These are phyloP conservation scores for Coelogynopora nodosa DNA, from an alignment of 2,888 invertebrate species.

Conservation along the genomic window DNA sequence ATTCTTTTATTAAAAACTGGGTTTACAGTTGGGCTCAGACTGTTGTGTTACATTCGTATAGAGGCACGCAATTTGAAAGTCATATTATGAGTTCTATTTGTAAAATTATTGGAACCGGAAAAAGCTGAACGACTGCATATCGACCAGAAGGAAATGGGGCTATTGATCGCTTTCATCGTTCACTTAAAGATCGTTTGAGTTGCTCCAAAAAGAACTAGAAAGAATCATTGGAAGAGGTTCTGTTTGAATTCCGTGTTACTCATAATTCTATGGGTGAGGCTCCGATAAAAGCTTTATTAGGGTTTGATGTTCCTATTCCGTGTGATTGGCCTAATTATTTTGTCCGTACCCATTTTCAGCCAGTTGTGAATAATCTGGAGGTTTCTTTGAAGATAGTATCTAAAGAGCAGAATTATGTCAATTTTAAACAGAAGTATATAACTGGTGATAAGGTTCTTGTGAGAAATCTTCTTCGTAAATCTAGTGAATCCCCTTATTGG, in stretches of 20 bases:
- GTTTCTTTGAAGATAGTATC: neutral
- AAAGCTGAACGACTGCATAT: neutral
- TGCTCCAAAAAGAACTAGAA: neutral
- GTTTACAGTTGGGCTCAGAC: neutral
- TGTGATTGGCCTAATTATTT: neutral
- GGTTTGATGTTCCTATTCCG: neutral
- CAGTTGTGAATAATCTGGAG: neutral
- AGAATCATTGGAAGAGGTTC: neutral
- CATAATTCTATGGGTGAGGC: neutral
- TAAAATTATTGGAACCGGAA: neutral
- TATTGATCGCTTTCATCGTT: neutral
- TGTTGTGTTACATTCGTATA: neutral
- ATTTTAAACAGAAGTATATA: neutral
- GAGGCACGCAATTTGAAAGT: neutral
- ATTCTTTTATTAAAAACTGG: neutral
- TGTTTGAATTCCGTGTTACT: neutral
- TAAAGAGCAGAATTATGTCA: neutral
- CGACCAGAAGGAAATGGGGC: neutral
- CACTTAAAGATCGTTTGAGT: too few relatives aligned
- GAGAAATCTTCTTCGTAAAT: neutral
- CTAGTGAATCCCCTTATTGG: neutral
- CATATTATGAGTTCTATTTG: neutral
- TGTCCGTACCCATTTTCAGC: neutral
- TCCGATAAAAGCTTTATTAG: neutral
- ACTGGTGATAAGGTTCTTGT: neutral